Base-by-base conservation (phyloP, 2,113 vertebrate genomes). In the Solenodon paradoxus region DNA sequence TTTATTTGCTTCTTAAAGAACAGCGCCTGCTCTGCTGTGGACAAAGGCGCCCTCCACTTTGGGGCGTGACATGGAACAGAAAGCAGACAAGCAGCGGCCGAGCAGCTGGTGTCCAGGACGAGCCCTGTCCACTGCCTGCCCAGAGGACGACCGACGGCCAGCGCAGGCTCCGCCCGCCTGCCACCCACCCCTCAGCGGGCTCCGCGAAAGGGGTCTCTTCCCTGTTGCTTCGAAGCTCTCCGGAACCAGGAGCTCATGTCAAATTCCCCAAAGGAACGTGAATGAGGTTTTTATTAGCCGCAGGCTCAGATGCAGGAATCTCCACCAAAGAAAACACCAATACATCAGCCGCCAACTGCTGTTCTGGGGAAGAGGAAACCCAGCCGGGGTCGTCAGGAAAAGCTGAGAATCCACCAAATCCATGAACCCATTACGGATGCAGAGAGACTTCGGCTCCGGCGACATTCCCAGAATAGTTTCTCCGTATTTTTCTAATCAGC, bases 61-160 rank as follows among this genome's bases (percentile, higher is more conserved):
- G 90, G 66, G 63, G 63, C 95, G 90, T 96, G 95, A 92, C 90
- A 77, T 91, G 83, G 97, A 98, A 97, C 96, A 98, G 88, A 97
- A 97, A 95, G 10, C 63, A 96, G 94, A 97, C 92, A 97, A 95
- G 96, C 69, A 94, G 97, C 97, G 91, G 86, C 95, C 88, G 68
- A 94, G 93, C 0, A 1, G 51, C 78, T n/a, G n/a, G n/a, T n/a
- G n/a, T n/a, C n/a, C n/a, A n/a, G n/a, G n/a, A n/a, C n/a, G n/a
- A n/a, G n/a, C n/a, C n/a, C n/a, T n/a, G n/a, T n/a, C n/a, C n/a
- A n/a, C n/a, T n/a, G n/a, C n/a, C n/a, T n/a, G n/a, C n/a, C n/a
- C n/a, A n/a, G n/a, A n/a, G n/a, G n/a, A n/a, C n/a, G n/a, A n/a
- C n/a, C n/a, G n/a, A n/a, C n/a, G n/a, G n/a, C n/a, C n/a, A n/a